Base-by-base conservation (phyloP, 2,797 vertebrate genomes). In the Acridotheres tristis region DNA sequence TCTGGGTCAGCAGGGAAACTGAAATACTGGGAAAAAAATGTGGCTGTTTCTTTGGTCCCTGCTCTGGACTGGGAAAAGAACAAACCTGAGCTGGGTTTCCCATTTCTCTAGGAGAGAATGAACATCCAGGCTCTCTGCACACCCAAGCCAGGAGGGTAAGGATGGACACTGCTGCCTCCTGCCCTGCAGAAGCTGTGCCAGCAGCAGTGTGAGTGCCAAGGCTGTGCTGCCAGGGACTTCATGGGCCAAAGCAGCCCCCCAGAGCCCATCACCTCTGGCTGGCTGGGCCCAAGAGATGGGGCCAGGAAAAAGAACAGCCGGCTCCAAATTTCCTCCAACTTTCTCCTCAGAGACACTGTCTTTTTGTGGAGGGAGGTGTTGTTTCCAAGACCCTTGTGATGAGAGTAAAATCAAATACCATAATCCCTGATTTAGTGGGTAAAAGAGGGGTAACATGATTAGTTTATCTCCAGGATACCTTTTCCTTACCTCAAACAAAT, bases 121-220 rank as follows among this genome's bases (percentile, higher is more conserved):
- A 90, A 72, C 11, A 38, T 51, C 18, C 36, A 47, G 43, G 36
- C 26, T 85, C 50, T 22, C 6, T 10, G 54, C 42, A 74, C 34
- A 89, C 3, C 5, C 21, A 51, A 25, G 50, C 4, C 9, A 66
- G 16, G 53, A 71, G n/a, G 36, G 16, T 26, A 75, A 58, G 32
- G 16, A 17, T 0, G 4, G 15, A 5, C 45, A 21, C 1, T 0
- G 1, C 18, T 7, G 22, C 12, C 47, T 42, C 47, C 51, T 32
- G 11, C 69, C 34, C n/a, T 34, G 23, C 13, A n/a, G 27, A 18
- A 73, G 65, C 12, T 57, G 59, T 32, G 86, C 7, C 77, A 88
- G 47, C 20, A 81, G n/a, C 1, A 2, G 12, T 6, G 9, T 3
- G 15, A 58, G 29, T 1, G 19, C 30, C 6, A 5, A 74, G 72